A percentile compares a stretch with the other conserved stretches of the same genome.
Conservation (phyloP, 1,140 invertebrate genomes). For the Heliconius himera region DNA sequence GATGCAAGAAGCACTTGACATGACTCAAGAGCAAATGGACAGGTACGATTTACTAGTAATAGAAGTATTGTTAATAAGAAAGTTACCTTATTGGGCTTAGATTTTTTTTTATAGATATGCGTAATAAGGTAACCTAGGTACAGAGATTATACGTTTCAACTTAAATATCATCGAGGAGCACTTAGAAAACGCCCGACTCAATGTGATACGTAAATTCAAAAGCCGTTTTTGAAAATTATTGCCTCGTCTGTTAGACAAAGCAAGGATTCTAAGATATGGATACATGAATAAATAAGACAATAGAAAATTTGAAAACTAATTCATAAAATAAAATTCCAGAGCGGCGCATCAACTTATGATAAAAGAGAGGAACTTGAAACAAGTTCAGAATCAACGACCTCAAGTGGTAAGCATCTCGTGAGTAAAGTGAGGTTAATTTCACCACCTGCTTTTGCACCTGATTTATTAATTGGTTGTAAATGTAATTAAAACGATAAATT, state of each 20-base stretch:
- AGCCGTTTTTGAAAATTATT: no score
- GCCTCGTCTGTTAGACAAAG: no score
- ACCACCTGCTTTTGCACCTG: slow-evolving; percentile 12
- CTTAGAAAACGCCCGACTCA: no score
- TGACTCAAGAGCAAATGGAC: slow-evolving; percentile 98
- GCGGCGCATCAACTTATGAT: slow-evolving; percentile 80
- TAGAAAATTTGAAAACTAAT: not conserved
- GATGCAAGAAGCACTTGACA: slow-evolving; percentile 97
- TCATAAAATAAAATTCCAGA: slow-evolving; percentile 52
- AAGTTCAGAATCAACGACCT: slow-evolving; percentile 72
- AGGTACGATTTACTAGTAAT: slow-evolving; percentile 58
- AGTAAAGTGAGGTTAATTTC: slow-evolving; percentile 30
- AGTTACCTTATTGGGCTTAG: no score
- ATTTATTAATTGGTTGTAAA: not conserved
- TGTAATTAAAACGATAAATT: not conserved
- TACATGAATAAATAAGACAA: no score
- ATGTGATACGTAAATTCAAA: no score
- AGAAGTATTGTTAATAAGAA: no score
- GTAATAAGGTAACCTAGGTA: no score
- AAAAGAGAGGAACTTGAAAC: slow-evolving; percentile 77
- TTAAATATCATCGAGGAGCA: no score
- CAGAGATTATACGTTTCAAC: no score
- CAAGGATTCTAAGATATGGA: no score
- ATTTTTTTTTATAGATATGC: no score
- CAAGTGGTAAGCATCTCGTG: slow-evolving; percentile 70